Conservation (phyloP, 2,797 vertebrate species). For the Trachops cirrhosus region DNA sequence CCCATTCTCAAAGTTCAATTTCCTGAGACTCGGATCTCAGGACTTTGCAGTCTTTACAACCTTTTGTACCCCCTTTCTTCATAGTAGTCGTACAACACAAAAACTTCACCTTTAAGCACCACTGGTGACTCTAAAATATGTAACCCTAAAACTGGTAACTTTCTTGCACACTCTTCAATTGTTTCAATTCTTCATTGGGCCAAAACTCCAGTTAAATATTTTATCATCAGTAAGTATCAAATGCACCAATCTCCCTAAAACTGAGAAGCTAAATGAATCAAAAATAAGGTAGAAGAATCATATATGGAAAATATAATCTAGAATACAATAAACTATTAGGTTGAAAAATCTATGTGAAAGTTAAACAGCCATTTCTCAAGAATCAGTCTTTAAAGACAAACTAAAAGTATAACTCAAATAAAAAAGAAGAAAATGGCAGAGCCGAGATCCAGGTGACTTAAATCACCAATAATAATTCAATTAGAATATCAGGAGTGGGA, state of each 20-base stretch:
- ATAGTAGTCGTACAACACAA: not conserved
- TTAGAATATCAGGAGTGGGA: not conserved
- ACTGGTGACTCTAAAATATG: not conserved
- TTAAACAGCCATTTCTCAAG: not conserved
- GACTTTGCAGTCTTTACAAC: not conserved
- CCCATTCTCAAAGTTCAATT: not conserved
- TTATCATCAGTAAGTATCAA: not conserved
- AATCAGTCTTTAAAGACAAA: not conserved
- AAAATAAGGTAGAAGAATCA: not conserved
- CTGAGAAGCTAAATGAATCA: not conserved
- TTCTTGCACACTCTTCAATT: not conserved
- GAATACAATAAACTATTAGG: not conserved
- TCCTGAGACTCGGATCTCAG: not conserved
- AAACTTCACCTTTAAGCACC: not conserved
- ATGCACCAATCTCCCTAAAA: not conserved
- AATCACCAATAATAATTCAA: not conserved
- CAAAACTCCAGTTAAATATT: not conserved
- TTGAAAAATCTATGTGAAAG: not conserved
- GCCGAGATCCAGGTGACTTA: not conserved
- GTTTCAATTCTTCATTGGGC: not conserved
- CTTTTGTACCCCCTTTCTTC: not conserved
- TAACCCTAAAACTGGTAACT: not conserved
- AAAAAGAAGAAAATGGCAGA: not conserved
- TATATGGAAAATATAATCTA: not conserved
- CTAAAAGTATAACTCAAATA: not conserved